Conservation (phyloP, 2,797 vertebrate species). For the Galago senegalensis region DNA sequence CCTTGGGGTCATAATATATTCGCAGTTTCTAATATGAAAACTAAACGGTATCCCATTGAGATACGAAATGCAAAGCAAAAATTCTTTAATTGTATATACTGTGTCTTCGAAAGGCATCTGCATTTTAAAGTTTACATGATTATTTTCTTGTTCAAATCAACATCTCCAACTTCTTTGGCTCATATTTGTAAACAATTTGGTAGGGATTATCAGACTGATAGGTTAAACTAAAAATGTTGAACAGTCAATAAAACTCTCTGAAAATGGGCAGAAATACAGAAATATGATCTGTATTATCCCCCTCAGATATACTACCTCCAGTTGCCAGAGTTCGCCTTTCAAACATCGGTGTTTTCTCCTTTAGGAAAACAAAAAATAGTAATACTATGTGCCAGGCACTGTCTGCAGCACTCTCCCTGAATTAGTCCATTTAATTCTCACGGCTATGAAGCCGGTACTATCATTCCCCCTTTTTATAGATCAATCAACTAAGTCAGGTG, state of each 20-base stretch:
- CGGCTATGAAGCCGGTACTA: not conserved
- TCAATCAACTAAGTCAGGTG: not conserved
- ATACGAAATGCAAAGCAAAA: constrained; percentile 44
- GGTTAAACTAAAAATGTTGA: not conserved
- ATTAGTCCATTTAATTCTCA: not conserved
- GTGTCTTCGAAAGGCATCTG: not conserved
- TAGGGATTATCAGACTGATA: not conserved
- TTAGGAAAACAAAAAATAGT: not conserved
- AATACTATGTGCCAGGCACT: not conserved
- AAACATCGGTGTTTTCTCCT: not conserved
- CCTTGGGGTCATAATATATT: constrained; percentile 33
- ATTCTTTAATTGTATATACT: constrained; percentile 33
- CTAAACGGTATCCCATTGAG: constrained; percentile 51
- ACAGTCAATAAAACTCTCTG: not conserved
- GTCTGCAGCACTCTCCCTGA: not conserved
- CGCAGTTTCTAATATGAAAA: constrained; percentile 50
- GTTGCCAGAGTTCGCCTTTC: not conserved
- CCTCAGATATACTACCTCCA: not conserved
- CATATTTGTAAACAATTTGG: constrained; percentile 17
- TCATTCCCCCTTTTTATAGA: not conserved
- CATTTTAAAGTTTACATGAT: constrained; percentile 22
- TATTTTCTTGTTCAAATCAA: constrained; percentile 33
- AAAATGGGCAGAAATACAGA: not conserved
- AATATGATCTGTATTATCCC: not conserved
- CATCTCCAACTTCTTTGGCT: constrained; percentile 17